These are phyloP conservation scores for Aldrovandia affinis DNA, from an alignment of 2,797 vertebrate species.

Conservation along the genomic window DNA sequence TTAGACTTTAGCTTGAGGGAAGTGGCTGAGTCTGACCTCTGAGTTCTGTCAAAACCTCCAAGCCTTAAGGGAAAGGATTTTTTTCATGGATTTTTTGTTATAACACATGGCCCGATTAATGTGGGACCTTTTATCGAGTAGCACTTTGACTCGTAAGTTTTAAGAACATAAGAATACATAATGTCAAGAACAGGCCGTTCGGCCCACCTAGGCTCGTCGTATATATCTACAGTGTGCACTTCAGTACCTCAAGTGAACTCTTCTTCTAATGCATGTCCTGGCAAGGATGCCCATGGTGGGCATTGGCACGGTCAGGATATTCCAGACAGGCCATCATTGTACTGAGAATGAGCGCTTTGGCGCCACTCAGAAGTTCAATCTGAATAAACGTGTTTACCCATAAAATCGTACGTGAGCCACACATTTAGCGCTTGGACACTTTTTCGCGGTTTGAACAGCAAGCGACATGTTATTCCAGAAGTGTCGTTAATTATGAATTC, in stretches of 20 bases:
- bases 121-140: background rate
- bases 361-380: background rate
- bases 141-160: conserved; percentile 1
- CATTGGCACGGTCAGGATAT: too few species aligned
- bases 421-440: background rate
- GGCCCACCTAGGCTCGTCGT: too few species aligned
- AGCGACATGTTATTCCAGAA: background rate
- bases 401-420: background rate
- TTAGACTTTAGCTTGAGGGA: too few species aligned
- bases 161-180: too few species aligned
- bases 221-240: too few species aligned
- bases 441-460: background rate
- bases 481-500: background rate
- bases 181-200: too few species aligned
- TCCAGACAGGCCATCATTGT: background rate
- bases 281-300: too few species aligned
- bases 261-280: too few species aligned
- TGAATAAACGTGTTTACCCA: too few species aligned
- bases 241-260: too few species aligned
- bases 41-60: background rate
- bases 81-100: background rate
- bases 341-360: background rate
- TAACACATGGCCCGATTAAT: background rate
- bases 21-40: too few species aligned
- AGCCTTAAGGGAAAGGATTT: background rate